These are phyloP conservation scores for Phymatocera aterrima DNA, from an alignment of 2,888 invertebrate genomes.

Conservation along the genomic window DNA sequence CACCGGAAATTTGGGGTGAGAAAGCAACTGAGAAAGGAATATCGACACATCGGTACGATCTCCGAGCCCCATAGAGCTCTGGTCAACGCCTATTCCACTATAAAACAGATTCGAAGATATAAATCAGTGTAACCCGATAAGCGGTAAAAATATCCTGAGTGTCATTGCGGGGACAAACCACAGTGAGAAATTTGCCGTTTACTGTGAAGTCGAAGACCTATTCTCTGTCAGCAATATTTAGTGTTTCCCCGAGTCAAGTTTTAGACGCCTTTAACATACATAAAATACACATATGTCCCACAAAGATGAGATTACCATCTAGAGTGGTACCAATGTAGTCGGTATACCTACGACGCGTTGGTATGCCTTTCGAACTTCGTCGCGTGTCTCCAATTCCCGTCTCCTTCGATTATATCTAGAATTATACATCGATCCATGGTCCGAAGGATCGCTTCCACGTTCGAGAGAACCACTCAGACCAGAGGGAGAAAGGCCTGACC, in stretches of 20 bases:
- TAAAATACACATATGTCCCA: background rate
- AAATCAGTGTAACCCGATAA: constrained; percentile 34
- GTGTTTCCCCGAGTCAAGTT: constrained; percentile 14
- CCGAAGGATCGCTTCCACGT: background rate
- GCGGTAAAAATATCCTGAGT: background rate
- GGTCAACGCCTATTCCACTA: background rate
- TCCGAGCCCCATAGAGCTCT: too few species aligned
- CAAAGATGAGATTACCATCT: constrained; percentile 25
- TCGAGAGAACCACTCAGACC: too few species aligned
- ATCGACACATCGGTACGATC: too few species aligned
- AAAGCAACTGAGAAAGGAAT: too few species aligned
- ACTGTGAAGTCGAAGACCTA: background rate
- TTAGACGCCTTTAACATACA: background rate
- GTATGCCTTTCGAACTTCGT: too few species aligned
- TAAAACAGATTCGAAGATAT: background rate
- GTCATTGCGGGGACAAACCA: background rate
- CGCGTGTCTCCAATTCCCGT: background rate
- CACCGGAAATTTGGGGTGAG: too few species aligned
- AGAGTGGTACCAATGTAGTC: constrained; percentile 24
- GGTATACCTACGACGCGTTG: too few species aligned
- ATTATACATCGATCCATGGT: too few species aligned
- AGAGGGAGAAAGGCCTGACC: too few species aligned
- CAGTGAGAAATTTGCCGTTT: constrained; percentile 1
- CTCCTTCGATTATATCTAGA: background rate
- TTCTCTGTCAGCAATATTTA: constrained; percentile 26